phyloP scores from a whole-genome alignment of 2,888 invertebrate genomes.

The Adineta ricciae region DNA sequence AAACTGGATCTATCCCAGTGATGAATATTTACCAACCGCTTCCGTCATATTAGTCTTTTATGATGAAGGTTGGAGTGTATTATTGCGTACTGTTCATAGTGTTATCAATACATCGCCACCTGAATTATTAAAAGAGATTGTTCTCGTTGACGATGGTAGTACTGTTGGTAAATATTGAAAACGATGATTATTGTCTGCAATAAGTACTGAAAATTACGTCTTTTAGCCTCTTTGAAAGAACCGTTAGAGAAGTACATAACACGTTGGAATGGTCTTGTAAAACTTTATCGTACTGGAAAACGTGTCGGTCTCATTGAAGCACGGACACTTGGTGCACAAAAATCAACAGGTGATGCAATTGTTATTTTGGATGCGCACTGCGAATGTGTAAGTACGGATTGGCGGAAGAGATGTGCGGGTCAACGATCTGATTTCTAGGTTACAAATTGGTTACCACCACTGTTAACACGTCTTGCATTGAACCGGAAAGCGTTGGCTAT shows the following conservation, averaged over 20 bases:
- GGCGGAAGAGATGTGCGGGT: too few species aligned
- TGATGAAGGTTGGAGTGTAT: constrained; percentile 57
- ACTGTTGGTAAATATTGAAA: constrained; percentile 45
- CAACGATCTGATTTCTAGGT: background rate
- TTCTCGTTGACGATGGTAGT: constrained; percentile 53
- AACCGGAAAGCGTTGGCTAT: constrained; percentile 54
- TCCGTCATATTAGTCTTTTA: constrained; percentile 90
- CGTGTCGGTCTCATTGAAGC: constrained; percentile 87
- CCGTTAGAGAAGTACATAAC: constrained; percentile 75
- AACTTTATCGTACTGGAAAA: constrained; percentile 72
- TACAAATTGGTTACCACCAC: constrained; percentile 82
- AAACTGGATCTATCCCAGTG: constrained; percentile 76
- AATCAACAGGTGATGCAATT: constrained; percentile 85
- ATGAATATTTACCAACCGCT: constrained; percentile 63
- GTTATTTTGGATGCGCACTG: constrained; percentile 96
- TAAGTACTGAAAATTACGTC: too few species aligned
- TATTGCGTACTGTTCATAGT: constrained; percentile 49
- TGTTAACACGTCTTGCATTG: constrained; percentile 80
- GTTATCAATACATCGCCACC: constrained; percentile 51
- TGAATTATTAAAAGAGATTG: constrained; percentile 51
- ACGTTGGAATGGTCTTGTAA: constrained; percentile 72
- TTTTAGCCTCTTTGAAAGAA: constrained; percentile 65
- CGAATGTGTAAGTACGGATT: constrained; percentile 54
- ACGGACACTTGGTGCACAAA: constrained; percentile 75
- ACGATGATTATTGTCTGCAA: background rate